These are phyloP conservation scores for Ciconia stormi DNA, from an alignment of 2,113 vertebrate genomes.

Conservation along the genomic window DNA sequence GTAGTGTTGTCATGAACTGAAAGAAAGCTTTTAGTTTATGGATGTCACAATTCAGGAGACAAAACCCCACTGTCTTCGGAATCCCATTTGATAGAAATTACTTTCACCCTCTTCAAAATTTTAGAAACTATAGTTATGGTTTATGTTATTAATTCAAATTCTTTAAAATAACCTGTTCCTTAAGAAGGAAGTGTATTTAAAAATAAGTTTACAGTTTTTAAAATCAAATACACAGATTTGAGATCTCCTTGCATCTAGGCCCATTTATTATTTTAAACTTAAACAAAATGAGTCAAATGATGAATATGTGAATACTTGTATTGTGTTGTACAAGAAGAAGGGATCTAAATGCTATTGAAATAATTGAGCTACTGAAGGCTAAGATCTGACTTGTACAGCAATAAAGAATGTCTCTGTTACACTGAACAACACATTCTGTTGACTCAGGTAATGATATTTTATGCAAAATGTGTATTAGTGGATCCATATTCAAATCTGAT, in stretches of 20 bases:
- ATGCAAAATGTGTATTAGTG: neutral
- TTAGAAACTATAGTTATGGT: neutral
- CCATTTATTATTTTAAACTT: neutral
- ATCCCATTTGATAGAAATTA: neutral
- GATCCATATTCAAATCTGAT: neutral
- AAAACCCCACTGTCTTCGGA: neutral
- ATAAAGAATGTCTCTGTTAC: neutral
- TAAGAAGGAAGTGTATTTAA: neutral
- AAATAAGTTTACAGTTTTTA: neutral
- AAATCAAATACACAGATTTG: neutral
- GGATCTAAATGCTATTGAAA: neutral
- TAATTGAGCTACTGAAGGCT: neutral
- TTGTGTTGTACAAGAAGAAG: neutral
- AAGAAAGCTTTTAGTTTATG: neutral
- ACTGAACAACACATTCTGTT: neutral
- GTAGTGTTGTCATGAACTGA: neutral
- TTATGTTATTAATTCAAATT: neutral
- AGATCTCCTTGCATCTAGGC: neutral
- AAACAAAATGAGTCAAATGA: neutral
- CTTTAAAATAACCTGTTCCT: neutral
- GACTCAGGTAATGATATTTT: neutral
- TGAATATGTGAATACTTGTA: neutral
- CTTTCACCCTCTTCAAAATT: neutral
- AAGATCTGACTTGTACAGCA: neutral
- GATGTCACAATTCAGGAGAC: neutral